These are phyloP conservation scores for Lepilemur septentrionalis DNA, from an alignment of 2,797 vertebrate species.

Conservation along the genomic window DNA sequence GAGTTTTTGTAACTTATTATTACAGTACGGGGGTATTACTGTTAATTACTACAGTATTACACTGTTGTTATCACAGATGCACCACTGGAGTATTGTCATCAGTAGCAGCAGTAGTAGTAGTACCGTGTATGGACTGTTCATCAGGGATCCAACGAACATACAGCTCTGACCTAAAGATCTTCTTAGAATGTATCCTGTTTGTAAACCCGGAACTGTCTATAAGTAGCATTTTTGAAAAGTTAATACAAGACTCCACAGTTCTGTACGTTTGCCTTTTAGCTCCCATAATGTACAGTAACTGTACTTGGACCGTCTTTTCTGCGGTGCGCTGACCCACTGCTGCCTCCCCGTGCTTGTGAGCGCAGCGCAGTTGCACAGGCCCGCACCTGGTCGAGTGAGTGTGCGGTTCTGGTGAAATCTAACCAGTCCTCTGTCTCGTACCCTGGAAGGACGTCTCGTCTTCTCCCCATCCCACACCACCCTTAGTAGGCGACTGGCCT, in stretches of 20 bases:
- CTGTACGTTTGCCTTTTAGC: neutral
- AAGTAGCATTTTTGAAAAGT: conserved; percentile 15
- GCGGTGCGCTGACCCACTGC: neutral
- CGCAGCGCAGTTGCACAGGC: accelerated
- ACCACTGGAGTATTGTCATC: neutral
- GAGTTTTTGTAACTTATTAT: neutral
- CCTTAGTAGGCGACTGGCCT: neutral
- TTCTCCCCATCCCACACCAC: neutral
- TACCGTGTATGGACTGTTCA: neutral
- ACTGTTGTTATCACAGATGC: accelerated
- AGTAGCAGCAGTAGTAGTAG: too few relatives aligned
- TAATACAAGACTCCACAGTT: neutral
- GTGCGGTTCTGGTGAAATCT: neutral
- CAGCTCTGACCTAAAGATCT: neutral
- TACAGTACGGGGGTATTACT: neutral
- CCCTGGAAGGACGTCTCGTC: neutral
- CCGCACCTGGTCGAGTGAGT: neutral
- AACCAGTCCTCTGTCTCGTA: neutral
- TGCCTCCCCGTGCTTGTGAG: neutral
- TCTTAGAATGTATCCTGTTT: neutral
- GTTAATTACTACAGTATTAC: neutral
- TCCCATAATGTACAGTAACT: too few relatives aligned
- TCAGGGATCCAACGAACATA: neutral
- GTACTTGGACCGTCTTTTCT: neutral
- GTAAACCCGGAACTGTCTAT: neutral